A percentile compares a stretch with the other conserved stretches of the same genome.
Conservation (phyloP, 2,888 invertebrate species). For the Diplazon laetatorius region DNA sequence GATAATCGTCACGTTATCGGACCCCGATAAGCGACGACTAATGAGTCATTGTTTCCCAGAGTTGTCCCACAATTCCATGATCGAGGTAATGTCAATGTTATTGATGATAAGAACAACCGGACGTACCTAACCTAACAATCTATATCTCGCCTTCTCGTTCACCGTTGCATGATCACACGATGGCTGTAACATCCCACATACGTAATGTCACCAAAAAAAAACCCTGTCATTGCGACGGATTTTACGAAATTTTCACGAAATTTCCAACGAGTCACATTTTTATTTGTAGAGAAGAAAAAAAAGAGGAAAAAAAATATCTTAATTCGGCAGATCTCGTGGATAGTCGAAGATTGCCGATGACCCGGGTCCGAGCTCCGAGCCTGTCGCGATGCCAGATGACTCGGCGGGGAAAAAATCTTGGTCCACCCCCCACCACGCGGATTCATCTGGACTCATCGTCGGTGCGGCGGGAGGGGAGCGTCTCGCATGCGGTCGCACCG, state of each 20-base stretch:
- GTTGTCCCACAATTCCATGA: not conserved
- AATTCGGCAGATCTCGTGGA: constrained; percentile 23
- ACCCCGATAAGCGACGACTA: not conserved
- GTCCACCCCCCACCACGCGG: too few species aligned
- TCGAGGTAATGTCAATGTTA: too few species aligned
- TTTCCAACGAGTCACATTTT: constrained; percentile 41
- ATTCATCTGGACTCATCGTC: too few species aligned
- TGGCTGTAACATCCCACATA: too few species aligned
- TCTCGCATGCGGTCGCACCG: not conserved
- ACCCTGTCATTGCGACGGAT: not conserved
- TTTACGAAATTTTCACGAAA: constrained; percentile 39
- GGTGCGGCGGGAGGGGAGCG: not conserved
- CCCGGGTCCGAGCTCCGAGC: not conserved
- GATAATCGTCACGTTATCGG: not conserved
- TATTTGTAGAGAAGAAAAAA: constrained; percentile 36
- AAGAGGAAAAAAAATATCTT: too few species aligned
- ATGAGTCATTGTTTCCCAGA: too few species aligned
- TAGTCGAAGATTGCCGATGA: too few species aligned
- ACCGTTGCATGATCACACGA: too few species aligned
- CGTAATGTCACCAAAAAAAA: constrained; percentile 16
- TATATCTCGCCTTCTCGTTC: constrained; percentile 1
- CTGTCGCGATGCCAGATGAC: not conserved
- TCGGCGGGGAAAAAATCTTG: not conserved
- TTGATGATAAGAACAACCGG: constrained; percentile 33
- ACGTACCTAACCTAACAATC: constrained; percentile 43